Conservation (phyloP, 2,888 invertebrate genomes). For the Nudaria mundana region DNA sequence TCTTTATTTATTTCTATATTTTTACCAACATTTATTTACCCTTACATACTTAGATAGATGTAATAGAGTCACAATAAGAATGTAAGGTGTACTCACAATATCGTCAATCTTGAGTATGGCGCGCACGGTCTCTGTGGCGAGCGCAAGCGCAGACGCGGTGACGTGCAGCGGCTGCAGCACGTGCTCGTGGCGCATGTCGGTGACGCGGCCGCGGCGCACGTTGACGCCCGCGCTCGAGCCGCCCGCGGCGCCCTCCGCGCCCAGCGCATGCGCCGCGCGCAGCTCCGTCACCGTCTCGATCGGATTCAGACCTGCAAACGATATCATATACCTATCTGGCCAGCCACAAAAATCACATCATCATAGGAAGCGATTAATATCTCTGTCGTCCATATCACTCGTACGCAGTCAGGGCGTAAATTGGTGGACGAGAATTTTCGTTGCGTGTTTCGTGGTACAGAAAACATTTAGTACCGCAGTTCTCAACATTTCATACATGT, state of each 20-base stretch:
- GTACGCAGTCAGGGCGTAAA: too few relatives aligned
- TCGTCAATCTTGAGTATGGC: conserved; percentile 99
- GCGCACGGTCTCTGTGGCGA: conserved; percentile 98
- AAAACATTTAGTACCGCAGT: too few relatives aligned
- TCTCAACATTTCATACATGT: too few relatives aligned
- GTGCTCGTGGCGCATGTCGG: conserved; percentile 97
- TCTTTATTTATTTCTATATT: too few relatives aligned
- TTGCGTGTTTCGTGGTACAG: too few relatives aligned
- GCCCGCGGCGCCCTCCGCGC: conserved; percentile 86
- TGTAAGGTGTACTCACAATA: conserved; percentile 87
- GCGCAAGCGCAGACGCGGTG: conserved; percentile 94
- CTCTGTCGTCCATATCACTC: too few relatives aligned
- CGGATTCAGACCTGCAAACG: conserved; percentile 87
- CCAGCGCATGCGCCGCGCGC: conserved; percentile 93
- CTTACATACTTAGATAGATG: too few relatives aligned
- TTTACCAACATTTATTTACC: too few relatives aligned
- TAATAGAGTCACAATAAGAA: too few relatives aligned
- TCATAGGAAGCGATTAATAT: too few relatives aligned
- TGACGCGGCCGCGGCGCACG: conserved; percentile 97
- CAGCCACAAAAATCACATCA: too few relatives aligned
- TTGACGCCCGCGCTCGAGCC: conserved; percentile 96
- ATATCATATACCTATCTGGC: background rate
- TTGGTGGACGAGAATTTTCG: too few relatives aligned
- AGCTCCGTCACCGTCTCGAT: conserved; percentile 98
- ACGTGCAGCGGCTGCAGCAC: conserved; percentile 99